A percentile compares a stretch with the other conserved stretches of the same genome.
These are phyloP conservation scores for Xenopus tropicalis DNA, from an alignment of 2,113 vertebrate species.

Conservation along the genomic window UCB_Xtro_10.0 CM004444.2:135795501-135796000, in stretches of 20 bases:
- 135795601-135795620: conserved; percentile 42
- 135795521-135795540: conserved; percentile 92
- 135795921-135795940: not conserved
- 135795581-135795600: conserved; percentile 36
- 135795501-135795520: conserved; percentile 93
- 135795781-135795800: conserved; percentile 95
- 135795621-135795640: conserved; percentile 49
- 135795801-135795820: conserved; percentile 80
- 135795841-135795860: conserved; percentile 95
- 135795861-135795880: conserved; percentile 92
- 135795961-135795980: no score
- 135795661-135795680: conserved; percentile 78
- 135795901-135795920: conserved; percentile 90
- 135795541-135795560: conserved; percentile 83
- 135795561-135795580: conserved; percentile 72
- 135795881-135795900: conserved; percentile 92
- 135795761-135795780: conserved; percentile 77
- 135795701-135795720: conserved; percentile 84
- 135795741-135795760: conserved; percentile 63
- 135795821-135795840: conserved; percentile 82
- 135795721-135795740: conserved; percentile 89
- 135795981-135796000: no score
- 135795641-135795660: conserved; percentile 79
- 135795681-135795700: conserved; percentile 67
- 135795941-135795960: no score